Base-by-base conservation (phyloP, 23 tunicate genomes). In the Trididemnum nubilum region DNA sequence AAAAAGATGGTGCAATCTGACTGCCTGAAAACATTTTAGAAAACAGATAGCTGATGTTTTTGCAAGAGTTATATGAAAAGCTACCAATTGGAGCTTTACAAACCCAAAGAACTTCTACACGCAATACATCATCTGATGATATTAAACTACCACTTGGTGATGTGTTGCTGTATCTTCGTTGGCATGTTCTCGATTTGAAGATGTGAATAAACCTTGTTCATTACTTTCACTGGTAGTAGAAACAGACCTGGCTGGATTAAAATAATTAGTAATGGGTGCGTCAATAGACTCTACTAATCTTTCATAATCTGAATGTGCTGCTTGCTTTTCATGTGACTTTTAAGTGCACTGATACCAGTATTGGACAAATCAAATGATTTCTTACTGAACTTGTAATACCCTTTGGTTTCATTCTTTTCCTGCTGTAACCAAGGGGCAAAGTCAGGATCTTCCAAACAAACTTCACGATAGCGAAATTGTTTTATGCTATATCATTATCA, bases 311-410 rank as follows among this genome's bases (percentile, higher is more conserved):
- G 74, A 30, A 5, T 3, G 25, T 69, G 74, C 74, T 69, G 37
- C 74, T 33, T 69, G 38, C 38, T 69, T 31, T 69, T 69, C 74
- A 69, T 69, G 74, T 69, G 74, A 69, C 74, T 69, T 31, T 33
- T 69, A 31, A 69, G n/a, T 32, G 74, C 74, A 3, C 37, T 12
- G 32, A 32, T 31, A 7, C 74, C 38, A 36, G 32, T 69, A 33
- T 32, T 69, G 15, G 21, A 15, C 9, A 69, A 7, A 69, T 69
- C 74, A 69, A 69, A 31, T 12, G 38, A 69, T 33, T 69, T 69
- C 32, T 37, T 69, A 37, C 74, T 27, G 7, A 31, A 69, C 74
- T 69, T 69, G 25, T 37, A 69, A 69, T 31, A 33, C 29, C 39
- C 74, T 69, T 69, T 69, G 74, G 21, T 69, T 9, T 61, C 67